phyloP scores from a whole-genome alignment of 2,797 vertebrate genomes.

The Vultur gryphus region DNA sequence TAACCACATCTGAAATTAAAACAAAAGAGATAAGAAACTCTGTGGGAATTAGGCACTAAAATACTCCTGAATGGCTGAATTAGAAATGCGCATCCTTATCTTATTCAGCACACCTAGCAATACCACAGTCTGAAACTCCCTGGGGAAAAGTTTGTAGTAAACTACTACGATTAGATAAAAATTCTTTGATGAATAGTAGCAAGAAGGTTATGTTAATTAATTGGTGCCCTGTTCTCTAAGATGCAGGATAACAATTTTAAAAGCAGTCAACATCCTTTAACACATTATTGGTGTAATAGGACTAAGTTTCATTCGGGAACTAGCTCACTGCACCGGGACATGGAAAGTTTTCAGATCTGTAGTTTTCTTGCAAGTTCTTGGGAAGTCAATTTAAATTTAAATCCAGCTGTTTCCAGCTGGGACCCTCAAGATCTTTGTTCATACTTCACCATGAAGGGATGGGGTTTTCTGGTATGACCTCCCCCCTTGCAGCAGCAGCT shows the following conservation, averaged over 20 bases:
- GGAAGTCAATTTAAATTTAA: not conserved
- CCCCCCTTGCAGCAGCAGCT: not conserved
- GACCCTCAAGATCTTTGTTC: not conserved
- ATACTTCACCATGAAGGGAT: not conserved
- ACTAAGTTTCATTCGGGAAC: not conserved
- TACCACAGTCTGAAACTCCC: slow-evolving; percentile 18
- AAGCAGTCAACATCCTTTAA: not conserved
- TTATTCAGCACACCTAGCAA: not conserved
- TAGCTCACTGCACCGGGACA: not conserved
- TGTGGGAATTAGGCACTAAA: not conserved
- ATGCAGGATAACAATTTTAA: not conserved
- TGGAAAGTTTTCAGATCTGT: not conserved
- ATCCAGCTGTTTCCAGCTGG: not conserved
- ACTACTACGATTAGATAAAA: not conserved
- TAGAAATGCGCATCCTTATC: not conserved
- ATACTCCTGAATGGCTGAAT: not conserved
- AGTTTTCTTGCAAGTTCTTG: not conserved
- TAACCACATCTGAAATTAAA: not conserved
- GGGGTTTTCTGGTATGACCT: not conserved
- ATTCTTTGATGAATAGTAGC: not conserved
- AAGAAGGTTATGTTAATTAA: not conserved
- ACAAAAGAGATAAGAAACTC: not conserved
- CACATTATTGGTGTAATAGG: not conserved
- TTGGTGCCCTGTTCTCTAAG: not conserved
- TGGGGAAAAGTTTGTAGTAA: slow-evolving; percentile 19